These are phyloP conservation scores for Zaprionus capensis DNA, from an alignment of 1,140 invertebrate species.

Conservation along the genomic window DNA sequence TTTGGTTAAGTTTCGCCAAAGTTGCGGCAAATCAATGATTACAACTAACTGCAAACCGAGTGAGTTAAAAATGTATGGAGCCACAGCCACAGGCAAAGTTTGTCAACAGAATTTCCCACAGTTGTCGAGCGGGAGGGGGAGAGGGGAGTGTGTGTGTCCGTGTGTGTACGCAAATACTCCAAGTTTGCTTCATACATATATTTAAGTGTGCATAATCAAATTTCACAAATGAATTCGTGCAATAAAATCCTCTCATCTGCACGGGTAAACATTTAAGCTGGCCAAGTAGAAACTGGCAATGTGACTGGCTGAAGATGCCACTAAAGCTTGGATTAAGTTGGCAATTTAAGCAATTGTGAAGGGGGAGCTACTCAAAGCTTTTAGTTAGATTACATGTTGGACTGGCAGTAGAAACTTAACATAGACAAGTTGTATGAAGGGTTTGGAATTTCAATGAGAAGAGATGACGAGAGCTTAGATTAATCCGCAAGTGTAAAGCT, in stretches of 20 bases:
- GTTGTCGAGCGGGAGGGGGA: background rate
- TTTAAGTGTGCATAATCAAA: slow-evolving; percentile 53
- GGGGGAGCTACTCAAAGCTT: background rate
- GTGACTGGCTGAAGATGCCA: slow-evolving; percentile 16
- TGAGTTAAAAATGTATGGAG: slow-evolving; percentile 50
- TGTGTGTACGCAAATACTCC: slow-evolving; percentile 22
- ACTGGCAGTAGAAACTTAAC: background rate
- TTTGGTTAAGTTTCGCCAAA: slow-evolving; percentile 41
- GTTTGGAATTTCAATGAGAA: background rate
- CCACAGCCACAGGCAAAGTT: slow-evolving; percentile 47
- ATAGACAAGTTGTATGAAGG: background rate
- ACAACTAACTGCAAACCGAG: slow-evolving; percentile 23
- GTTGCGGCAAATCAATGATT: slow-evolving; percentile 51
- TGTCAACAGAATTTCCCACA: slow-evolving; percentile 21
- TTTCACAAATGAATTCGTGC: slow-evolving; percentile 54
- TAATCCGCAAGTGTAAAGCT: background rate
- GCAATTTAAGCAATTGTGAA: background rate
- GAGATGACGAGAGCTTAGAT: background rate
- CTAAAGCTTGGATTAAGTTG: background rate
- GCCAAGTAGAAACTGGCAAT: slow-evolving; percentile 6
- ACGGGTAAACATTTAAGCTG: slow-evolving; percentile 38
- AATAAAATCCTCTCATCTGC: slow-evolving; percentile 58
- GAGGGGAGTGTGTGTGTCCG: background rate
- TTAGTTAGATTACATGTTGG: background rate
- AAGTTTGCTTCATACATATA: slow-evolving; percentile 27